phyloP scores from a whole-genome alignment of 2,888 invertebrate genomes.

The Drosophila birchii region DNA sequence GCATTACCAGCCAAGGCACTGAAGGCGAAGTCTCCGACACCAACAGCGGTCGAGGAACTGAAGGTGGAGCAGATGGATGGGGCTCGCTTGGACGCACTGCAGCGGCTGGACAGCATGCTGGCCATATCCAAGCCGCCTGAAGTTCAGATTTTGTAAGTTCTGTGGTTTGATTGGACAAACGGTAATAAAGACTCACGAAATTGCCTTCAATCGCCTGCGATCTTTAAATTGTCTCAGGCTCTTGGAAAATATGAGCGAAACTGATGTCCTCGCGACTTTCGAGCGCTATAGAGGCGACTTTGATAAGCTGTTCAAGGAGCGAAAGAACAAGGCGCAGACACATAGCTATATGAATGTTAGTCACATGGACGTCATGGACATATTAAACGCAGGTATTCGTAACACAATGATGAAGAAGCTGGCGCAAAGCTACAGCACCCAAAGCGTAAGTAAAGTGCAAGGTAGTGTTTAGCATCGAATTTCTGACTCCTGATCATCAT shows the following conservation, averaged over 20 bases:
- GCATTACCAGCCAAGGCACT: neutral
- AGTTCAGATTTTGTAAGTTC: constrained; percentile 60
- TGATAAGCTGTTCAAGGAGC: constrained; percentile 56
- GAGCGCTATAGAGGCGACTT: constrained; percentile 52
- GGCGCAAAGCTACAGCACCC: constrained; percentile 30
- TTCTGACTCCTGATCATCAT: neutral
- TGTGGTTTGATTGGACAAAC: neutral
- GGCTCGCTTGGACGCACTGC: constrained; percentile 19
- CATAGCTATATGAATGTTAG: constrained; percentile 51
- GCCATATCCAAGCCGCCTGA: constrained; percentile 47
- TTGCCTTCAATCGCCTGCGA: constrained; percentile 16
- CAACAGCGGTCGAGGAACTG: neutral
- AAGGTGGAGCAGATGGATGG: constrained; percentile 34
- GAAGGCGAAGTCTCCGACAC: neutral
- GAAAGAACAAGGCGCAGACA: constrained; percentile 52
- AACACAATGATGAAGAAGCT: constrained; percentile 65
- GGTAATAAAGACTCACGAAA: constrained; percentile 19
- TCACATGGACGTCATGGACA: constrained; percentile 67
- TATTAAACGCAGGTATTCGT: constrained; percentile 58
- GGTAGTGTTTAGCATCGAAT: neutral
- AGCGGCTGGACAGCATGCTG: constrained; percentile 44
- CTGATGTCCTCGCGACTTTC: constrained; percentile 54
- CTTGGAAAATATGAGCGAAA: constrained; percentile 55
- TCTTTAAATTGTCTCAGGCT: constrained; percentile 40
- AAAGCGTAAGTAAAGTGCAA: constrained; percentile 45